phyloP scores from a whole-genome alignment of 2,888 invertebrate species.

The Panopea generosa region DNA sequence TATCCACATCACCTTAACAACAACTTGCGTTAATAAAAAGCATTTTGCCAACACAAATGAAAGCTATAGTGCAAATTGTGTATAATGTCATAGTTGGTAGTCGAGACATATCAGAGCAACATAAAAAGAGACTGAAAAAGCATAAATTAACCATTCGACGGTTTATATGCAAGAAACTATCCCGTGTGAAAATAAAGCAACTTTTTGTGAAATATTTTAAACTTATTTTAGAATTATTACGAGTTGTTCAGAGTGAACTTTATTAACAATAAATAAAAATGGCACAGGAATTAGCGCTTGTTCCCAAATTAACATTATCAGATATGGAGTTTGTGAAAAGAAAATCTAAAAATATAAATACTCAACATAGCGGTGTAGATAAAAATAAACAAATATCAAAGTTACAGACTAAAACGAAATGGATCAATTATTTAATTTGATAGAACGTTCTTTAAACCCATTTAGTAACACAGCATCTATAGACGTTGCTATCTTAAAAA shows the following conservation, averaged over 20 bases:
- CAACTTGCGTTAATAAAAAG: conserved; percentile 18
- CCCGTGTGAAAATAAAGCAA: conserved; percentile 11
- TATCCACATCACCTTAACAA: conserved; percentile 17
- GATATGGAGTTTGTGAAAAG: too few species aligned
- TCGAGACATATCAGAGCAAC: not conserved
- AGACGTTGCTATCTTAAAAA: too few species aligned
- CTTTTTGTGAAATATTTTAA: conserved; percentile 20
- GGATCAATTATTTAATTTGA: too few species aligned
- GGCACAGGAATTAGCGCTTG: conserved; percentile 26
- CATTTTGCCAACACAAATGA: conserved; percentile 24
- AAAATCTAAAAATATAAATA: conserved; percentile 20
- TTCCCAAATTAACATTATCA: conserved; percentile 32
- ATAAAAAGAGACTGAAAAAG: conserved; percentile 17
- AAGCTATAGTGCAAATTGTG: conserved; percentile 33
- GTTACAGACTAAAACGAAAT: too few species aligned
- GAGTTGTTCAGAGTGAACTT: conserved; percentile 15
- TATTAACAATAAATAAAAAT: conserved; percentile 24
- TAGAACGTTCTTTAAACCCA: too few species aligned
- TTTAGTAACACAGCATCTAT: too few species aligned
- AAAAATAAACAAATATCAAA: not conserved
- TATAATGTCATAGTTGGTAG: conserved; percentile 22
- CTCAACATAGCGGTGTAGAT: conserved; percentile 6
- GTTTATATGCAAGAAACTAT: conserved; percentile 12
- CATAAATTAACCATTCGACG: conserved; percentile 23
- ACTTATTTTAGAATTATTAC: conserved; percentile 22